Conservation (phyloP, 2,113 vertebrate genomes). For the Pedionomus torquatus region DNA sequence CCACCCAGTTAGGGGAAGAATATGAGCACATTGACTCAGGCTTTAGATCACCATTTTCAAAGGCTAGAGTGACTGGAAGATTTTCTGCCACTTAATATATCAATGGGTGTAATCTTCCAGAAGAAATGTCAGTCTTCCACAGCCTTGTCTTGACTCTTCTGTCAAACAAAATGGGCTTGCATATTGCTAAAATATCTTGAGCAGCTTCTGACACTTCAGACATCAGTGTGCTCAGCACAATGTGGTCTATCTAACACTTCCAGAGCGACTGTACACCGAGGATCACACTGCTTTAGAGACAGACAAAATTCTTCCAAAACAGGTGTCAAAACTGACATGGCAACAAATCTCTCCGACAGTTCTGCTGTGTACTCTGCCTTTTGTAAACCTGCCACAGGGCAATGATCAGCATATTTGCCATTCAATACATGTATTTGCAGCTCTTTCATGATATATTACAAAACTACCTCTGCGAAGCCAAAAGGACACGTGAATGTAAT, state of each 20-base stretch:
- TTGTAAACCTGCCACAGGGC: not conserved
- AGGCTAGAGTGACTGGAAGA: slow-evolving; percentile 11
- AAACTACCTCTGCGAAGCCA: not conserved
- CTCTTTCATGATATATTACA: not conserved
- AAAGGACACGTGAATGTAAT: not conserved
- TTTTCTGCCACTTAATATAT: slow-evolving; percentile 16
- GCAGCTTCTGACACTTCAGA: slow-evolving; percentile 26
- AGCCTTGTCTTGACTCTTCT: not conserved
- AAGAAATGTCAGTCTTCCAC: slow-evolving; percentile 16
- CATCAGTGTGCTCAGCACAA: not conserved
- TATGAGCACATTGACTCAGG: not conserved
- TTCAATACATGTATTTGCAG: not conserved
- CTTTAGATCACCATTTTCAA: slow-evolving; percentile 27
- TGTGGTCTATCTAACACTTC: not conserved
- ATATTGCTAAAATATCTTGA: slow-evolving; percentile 13
- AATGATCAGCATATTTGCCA: not conserved
- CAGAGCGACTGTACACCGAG: not conserved
- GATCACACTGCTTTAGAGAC: not conserved
- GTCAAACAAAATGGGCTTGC: not conserved
- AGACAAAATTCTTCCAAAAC: not conserved
- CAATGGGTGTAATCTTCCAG: slow-evolving; percentile 50
- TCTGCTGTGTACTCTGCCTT: not conserved
- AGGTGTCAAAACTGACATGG: slow-evolving; percentile 9
- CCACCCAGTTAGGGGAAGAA: not conserved
- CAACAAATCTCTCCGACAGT: not conserved